Conservation (phyloP, 2,113 vertebrate species). For the Tychaedon coryphoeus region DNA sequence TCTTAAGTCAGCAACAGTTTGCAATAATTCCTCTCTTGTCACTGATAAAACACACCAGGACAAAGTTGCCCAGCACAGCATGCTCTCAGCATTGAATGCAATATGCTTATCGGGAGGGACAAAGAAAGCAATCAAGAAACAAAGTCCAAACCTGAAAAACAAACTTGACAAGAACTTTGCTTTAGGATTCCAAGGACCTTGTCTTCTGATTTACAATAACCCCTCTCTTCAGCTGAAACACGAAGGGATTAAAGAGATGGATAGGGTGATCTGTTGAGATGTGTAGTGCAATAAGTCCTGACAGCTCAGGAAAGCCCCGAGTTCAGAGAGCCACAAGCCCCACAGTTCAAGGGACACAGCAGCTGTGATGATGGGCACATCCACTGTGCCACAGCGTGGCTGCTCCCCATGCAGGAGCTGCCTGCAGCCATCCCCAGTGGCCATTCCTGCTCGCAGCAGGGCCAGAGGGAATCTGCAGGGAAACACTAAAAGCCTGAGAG, state of each 20-base stretch:
- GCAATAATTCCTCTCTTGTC: not conserved
- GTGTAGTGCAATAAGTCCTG: not conserved
- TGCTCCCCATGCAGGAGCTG: not conserved
- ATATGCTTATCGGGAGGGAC: rapidly evolving
- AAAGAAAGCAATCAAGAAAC: not conserved
- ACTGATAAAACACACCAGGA: not conserved
- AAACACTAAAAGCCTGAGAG: not conserved
- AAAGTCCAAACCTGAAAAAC: not conserved
- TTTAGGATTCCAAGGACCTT: not conserved
- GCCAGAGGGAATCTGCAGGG: not conserved
- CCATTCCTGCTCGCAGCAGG: rapidly evolving
- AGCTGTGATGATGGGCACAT: not conserved
- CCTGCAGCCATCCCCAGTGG: not conserved
- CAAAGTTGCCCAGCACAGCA: not conserved
- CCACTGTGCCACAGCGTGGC: rapidly evolving
- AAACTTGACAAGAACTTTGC: not conserved
- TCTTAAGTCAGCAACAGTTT: not conserved
- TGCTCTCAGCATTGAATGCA: not conserved
- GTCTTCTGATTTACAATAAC: not conserved
- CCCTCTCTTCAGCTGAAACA: not conserved
- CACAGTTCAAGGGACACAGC: not conserved
- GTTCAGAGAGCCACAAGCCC: not conserved
- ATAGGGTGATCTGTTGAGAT: not conserved
- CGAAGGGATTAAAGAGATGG: not conserved
- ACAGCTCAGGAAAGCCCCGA: not conserved